Evolutionary conservation across 2,113 vertebrate species (phyloP).

Genomic region (Capreolus pygargus): DNA sequence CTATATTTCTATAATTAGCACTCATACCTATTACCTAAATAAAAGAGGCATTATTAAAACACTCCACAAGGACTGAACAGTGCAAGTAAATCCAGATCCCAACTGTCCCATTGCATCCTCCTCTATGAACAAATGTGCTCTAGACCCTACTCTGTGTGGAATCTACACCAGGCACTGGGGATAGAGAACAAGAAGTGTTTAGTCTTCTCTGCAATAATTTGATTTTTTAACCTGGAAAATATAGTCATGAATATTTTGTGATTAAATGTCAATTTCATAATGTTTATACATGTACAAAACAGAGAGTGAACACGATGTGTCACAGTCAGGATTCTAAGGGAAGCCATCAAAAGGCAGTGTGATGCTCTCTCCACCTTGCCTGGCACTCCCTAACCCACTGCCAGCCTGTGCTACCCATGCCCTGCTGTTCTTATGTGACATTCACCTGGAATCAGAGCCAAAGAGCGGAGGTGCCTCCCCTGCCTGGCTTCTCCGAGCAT

Average conservation of each 20-base stretch:
- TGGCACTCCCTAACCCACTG: background rate
- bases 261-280: background rate
- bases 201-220: background rate
- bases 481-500: background rate
- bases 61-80: background rate
- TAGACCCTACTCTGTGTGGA: background rate
- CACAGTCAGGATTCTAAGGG: background rate
- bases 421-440: background rate
- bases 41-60: background rate
- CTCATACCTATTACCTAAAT: background rate
- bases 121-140: background rate
- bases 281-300: background rate
- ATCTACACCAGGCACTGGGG: too few species aligned
- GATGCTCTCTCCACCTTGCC: background rate
- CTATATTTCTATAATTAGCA: background rate
- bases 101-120: background rate
- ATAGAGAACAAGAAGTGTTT: background rate
- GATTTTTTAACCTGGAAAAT: background rate
- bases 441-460: background rate
- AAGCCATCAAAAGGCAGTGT: background rate
- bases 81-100: background rate
- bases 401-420: too few species aligned
- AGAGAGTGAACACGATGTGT: background rate
- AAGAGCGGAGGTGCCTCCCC: background rate
- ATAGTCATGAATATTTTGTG: background rate